These are phyloP conservation scores for Macrosiphum euphorbiae DNA, from an alignment of 2,888 invertebrate genomes.

Conservation along the genomic window DNA sequence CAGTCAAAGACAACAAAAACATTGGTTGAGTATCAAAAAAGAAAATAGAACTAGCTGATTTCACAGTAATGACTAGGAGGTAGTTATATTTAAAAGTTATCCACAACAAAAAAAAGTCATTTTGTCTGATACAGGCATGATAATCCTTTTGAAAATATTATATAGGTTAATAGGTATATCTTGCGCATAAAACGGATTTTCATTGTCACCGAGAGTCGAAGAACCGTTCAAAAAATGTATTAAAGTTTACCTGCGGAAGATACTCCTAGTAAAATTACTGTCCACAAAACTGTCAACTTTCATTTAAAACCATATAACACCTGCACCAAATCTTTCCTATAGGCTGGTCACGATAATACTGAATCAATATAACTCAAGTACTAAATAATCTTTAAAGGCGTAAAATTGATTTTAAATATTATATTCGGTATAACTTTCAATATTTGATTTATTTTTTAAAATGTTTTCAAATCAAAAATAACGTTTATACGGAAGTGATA, in stretches of 20 bases:
- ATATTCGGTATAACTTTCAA: neutral
- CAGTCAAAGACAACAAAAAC: neutral
- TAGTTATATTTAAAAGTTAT: slow-evolving; percentile 2
- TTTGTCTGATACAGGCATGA: neutral
- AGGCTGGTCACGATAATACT: neutral
- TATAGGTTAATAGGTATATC: neutral
- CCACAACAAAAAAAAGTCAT: neutral
- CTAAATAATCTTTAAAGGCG: neutral
- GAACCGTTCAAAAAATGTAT: slow-evolving; percentile 15
- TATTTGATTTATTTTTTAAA: neutral
- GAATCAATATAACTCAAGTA: neutral
- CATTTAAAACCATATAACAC: neutral
- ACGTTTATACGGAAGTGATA: neutral
- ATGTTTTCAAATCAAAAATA: neutral
- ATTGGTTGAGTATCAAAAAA: neutral
- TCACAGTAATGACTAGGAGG: neutral
- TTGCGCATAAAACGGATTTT: neutral
- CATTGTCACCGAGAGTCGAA: neutral
- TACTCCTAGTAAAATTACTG: neutral
- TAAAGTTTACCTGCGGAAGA: neutral
- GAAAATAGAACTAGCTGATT: neutral
- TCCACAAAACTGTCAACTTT: slow-evolving; percentile 8
- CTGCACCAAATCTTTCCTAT: neutral
- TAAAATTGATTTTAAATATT: neutral
- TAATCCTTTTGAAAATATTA: slow-evolving; percentile 13